These are phyloP conservation scores for Sminthurides aquaticus DNA, from an alignment of 2,888 invertebrate genomes.

Conservation along the genomic window DNA sequence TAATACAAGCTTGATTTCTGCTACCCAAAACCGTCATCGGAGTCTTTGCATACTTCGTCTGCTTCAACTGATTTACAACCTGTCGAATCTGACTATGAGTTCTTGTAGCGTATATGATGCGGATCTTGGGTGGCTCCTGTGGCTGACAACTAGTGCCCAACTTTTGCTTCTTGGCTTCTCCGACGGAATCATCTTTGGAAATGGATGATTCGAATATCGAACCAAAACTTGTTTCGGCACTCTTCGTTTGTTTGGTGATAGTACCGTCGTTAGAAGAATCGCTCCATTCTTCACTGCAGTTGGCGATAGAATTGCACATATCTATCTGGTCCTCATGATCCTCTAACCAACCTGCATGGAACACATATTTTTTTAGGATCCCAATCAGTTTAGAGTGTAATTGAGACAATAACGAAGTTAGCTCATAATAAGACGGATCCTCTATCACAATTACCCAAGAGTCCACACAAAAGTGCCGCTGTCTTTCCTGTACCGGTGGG, in stretches of 20 bases:
- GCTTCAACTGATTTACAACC: constrained; percentile 33
- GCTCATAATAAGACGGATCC: no score
- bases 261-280: background rate
- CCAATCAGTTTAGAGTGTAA: no score
- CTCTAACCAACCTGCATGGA: background rate
- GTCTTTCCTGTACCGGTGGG: constrained; percentile 42
- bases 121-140: no score
- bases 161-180: background rate
- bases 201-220: background rate
- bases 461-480: constrained; percentile 32
- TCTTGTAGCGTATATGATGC: constrained; percentile 27
- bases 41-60: constrained; percentile 17
- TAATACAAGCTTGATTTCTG: constrained; percentile 27
- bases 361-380: no score
- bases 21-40: constrained; percentile 35
- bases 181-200: background rate
- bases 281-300: background rate
- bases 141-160: background rate
- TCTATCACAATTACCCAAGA: no score
- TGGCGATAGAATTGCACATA: background rate
- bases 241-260: background rate
- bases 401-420: no score
- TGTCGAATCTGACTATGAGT: constrained; percentile 36
- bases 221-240: background rate
- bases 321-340: background rate